A percentile compares a stretch with the other conserved stretches of the same genome.
Conservation (phyloP, 2,888 invertebrate genomes). For the Drosophila niveifrons region DNA sequence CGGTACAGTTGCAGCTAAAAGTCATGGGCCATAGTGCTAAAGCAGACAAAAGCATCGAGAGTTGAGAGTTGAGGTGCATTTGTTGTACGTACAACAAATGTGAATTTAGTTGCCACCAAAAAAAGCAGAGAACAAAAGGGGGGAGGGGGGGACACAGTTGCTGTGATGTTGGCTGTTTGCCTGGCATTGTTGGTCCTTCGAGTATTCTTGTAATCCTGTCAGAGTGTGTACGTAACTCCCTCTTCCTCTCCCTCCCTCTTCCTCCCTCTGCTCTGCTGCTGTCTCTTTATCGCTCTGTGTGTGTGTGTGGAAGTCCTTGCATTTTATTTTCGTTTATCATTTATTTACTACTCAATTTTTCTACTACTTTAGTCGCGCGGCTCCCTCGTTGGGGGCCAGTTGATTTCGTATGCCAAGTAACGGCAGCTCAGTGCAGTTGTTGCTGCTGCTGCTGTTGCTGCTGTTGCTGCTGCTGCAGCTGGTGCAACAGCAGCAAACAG, state of each 20-base stretch:
- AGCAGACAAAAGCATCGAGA: background rate
- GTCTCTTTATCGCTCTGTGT: conserved; percentile 23
- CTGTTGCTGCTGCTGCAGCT: conserved; percentile 25
- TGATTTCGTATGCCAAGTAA: conserved; percentile 80
- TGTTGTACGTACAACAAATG: conserved; percentile 57
- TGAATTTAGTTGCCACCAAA: conserved; percentile 72
- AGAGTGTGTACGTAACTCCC: conserved; percentile 42
- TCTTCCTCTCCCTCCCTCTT: conserved; percentile 8
- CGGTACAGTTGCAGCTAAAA: conserved; percentile 21
- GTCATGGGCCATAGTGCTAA: background rate
- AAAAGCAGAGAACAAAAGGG: conserved; percentile 27
- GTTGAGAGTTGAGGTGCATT: conserved; percentile 5
- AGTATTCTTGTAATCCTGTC: conserved; percentile 80
- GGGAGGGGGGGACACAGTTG: conserved; percentile 45
- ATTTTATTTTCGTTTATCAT: conserved; percentile 83
- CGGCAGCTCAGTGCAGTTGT: conserved; percentile 70
- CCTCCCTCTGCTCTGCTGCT: background rate
- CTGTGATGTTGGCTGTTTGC: conserved; percentile 50
- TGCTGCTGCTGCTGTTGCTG: conserved; percentile 21
- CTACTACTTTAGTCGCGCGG: conserved; percentile 76
- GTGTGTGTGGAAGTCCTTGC: conserved; percentile 67
- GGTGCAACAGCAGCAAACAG: conserved; percentile 35
- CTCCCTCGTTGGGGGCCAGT: conserved; percentile 70
- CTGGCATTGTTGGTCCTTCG: conserved; percentile 73
- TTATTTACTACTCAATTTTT: conserved; percentile 83